Conservation (phyloP, 2,113 vertebrate genomes). For the Oreochromis spilurus region DNA sequence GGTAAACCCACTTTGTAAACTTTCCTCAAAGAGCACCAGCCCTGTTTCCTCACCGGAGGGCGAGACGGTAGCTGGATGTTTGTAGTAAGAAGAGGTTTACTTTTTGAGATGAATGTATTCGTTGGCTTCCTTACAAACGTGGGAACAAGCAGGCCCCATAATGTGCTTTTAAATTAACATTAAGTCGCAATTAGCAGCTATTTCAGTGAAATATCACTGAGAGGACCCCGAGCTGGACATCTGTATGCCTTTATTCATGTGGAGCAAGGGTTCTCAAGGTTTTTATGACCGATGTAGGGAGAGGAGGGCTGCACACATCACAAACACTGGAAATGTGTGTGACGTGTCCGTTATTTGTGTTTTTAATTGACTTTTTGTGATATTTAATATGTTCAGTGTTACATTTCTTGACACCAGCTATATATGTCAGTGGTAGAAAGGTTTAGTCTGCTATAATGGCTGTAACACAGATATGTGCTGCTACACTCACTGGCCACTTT, state of each 20-base stretch:
- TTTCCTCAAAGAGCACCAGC: constrained; percentile 3
- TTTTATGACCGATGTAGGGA: not conserved
- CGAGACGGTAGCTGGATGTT: not conserved
- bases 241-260: not conserved
- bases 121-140: not conserved
- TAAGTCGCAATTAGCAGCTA: not conserved
- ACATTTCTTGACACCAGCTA: not conserved
- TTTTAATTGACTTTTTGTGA: not conserved
- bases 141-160: not conserved
- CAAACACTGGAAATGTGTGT: not conserved
- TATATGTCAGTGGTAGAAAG: not conserved
- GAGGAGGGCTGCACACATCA: not conserved
- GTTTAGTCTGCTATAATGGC: not conserved
- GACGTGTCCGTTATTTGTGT: not conserved
- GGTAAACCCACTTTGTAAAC: constrained; percentile 18
- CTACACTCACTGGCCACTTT: not conserved
- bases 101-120: constrained; percentile 36
- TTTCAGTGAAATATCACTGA: not conserved
- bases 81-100: not conserved
- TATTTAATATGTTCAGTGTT: not conserved
- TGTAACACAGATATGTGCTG: not conserved
- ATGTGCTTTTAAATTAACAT: constrained; percentile 18
- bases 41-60: not conserved
- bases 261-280: not conserved
- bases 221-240: not conserved